phyloP scores from a whole-genome alignment of 2,113 vertebrate genomes.

The Bostrychus sinensis region DNA sequence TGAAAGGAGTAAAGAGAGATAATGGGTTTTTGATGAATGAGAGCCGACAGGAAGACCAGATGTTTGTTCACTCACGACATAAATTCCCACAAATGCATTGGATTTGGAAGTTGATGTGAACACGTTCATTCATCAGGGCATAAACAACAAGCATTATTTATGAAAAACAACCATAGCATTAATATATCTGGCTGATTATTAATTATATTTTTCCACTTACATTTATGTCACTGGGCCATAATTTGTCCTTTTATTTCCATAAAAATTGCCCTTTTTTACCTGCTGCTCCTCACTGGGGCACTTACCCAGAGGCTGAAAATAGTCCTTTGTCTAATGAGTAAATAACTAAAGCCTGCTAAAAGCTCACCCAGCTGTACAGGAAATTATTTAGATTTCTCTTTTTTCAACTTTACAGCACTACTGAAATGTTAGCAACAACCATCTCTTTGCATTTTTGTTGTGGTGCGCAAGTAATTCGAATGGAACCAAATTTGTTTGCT shows the following conservation, averaged over 20 bases:
- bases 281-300: not conserved
- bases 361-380: conserved; percentile 6
- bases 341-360: conserved; percentile 13
- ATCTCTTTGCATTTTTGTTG: not conserved
- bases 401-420: not conserved
- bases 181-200: conserved; percentile 5
- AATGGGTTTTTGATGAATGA: conserved; percentile 12
- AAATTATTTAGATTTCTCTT: not conserved
- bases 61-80: conserved; percentile 14
- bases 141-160: conserved; percentile 1
- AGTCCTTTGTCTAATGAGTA: conserved; percentile 4
- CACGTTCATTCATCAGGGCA: not conserved
- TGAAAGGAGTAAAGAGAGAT: conserved; percentile 5
- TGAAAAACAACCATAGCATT: not conserved
- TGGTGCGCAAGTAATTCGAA: not conserved
- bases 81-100: conserved; percentile 7
- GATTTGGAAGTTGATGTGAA: not conserved
- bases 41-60: conserved; percentile 3
- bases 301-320: conserved; percentile 2
- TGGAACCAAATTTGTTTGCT: not conserved
- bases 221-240: not conserved
- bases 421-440: not conserved
- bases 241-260: not conserved
- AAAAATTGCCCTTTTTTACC: not conserved
- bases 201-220: not conserved